These are phyloP conservation scores for Rhinoderma darwinii DNA, from an alignment of 2,113 vertebrate genomes.

Conservation along the genomic window DNA sequence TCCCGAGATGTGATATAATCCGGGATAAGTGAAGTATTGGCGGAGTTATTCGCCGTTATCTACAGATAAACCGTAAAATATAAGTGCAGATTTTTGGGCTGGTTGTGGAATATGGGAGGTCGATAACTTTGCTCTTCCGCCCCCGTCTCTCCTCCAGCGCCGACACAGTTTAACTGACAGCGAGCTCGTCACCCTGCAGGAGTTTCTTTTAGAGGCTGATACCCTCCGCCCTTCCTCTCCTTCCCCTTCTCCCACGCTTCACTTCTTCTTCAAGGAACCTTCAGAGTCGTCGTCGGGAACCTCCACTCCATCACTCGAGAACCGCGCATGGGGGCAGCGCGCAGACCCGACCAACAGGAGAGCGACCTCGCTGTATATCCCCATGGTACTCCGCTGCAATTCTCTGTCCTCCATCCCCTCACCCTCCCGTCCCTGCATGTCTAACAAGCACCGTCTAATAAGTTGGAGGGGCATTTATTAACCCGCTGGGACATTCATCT, in stretches of 20 bases:
- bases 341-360: slow-evolving; percentile 66
- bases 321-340: slow-evolving; percentile 57
- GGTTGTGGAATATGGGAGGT: background rate
- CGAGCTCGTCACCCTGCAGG: slow-evolving; percentile 64
- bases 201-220: slow-evolving; percentile 67
- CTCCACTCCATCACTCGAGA: slow-evolving; percentile 59
- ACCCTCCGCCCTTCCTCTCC: slow-evolving; percentile 61
- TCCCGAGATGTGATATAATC: too few relatives aligned
- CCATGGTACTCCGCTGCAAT: slow-evolving; percentile 49
- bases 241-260: slow-evolving; percentile 61
- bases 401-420: slow-evolving; percentile 9
- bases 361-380: slow-evolving; percentile 62
- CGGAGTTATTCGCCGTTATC: too few relatives aligned
- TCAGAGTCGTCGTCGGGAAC: slow-evolving; percentile 58
- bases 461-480: background rate
- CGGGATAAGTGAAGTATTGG: too few relatives aligned
- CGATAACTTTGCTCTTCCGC: slow-evolving; percentile 41
- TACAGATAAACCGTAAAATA: background rate
- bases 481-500: background rate
- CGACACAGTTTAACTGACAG: slow-evolving; percentile 64
- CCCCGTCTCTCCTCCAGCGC: slow-evolving; percentile 63
- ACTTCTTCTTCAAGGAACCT: slow-evolving; percentile 58
- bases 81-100: background rate
- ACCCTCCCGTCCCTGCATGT: background rate
- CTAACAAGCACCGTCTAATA: slow-evolving; percentile 37